phyloP scores from a whole-genome alignment of 2,113 vertebrate genomes.

The Mormyrus lacerda region DNA sequence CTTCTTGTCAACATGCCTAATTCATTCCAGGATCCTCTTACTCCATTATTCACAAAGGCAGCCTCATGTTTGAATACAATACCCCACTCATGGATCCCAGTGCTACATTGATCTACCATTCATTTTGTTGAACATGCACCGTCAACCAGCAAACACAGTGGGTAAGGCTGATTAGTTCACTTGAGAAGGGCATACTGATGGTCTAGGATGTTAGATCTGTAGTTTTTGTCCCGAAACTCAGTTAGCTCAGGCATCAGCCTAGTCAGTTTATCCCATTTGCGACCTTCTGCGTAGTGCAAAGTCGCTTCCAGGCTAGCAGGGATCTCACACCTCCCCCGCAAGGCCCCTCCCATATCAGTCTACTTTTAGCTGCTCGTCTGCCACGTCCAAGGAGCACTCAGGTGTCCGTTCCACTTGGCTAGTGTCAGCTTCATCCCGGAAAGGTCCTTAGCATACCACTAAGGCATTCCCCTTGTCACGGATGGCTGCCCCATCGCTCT shows the following conservation, averaged over 20 bases:
- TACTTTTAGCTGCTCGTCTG: neutral
- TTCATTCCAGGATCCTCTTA: neutral
- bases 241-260: neutral
- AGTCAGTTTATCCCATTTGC: neutral
- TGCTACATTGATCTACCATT: neutral
- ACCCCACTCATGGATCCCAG: neutral
- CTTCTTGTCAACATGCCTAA: neutral
- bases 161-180: neutral
- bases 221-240: neutral
- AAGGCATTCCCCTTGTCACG: neutral
- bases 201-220: neutral
- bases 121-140: neutral
- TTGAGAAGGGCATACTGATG: neutral
- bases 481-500: neutral
- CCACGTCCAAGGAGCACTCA: neutral
- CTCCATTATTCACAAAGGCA: neutral
- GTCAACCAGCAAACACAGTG: neutral
- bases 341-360: neutral
- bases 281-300: neutral
- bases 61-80: neutral
- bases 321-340: neutral
- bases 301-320: neutral
- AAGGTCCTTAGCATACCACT: neutral
- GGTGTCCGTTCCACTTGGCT: neutral
- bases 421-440: neutral